Base-by-base conservation (phyloP, 2,888 invertebrate genomes). In the Pristionchus arcanus region DNA sequence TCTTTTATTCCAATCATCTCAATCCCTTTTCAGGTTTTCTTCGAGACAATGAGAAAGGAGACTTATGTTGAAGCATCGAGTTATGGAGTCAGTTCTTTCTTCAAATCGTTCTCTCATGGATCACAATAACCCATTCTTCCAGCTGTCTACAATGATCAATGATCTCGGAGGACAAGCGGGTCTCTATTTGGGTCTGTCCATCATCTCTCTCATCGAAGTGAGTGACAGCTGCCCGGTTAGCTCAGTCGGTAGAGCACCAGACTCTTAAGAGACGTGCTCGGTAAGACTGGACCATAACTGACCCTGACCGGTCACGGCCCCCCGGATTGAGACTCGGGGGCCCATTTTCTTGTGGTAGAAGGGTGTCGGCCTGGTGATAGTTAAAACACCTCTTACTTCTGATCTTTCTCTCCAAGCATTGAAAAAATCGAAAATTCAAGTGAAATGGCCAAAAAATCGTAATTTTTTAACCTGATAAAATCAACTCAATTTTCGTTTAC, bases 111-210 rank as follows among this genome's bases (percentile, higher is more conserved):
- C 74, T 15, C 19, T 37, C 16, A 74, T 74, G 68, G 16, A 37
- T 74, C 34, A 37, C 9, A n/a, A n/a, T 49, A 16, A 74, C 34
- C 19, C 37, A 0, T 74, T 34, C 16, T 37, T 74, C 5, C 93
- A 95, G 95, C 92, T 95, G 9, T 92, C 94, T 91, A 95, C 94
- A 89, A 92, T 95, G 87, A 94, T 95, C 49, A 95, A 95, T 74
- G 95, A 95, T 90, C 93, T 95, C 42, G 95, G 95, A 3, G 95
- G 95, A 37, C 95, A 95, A 90, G 94, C 95, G 34, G 95, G 95
- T 15, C 91, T 95, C 28, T 95, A 95, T 95, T 91, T 95, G 19
- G 95, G 95, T 11, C 92, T 95, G 37, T 95, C 95, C 1, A 95
- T 95, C 83, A 95, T 95, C 77, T 95, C 95, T 0, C 90, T 95